phyloP scores from a whole-genome alignment of 2,113 vertebrate species.

The Herpetotheres cachinnans region DNA sequence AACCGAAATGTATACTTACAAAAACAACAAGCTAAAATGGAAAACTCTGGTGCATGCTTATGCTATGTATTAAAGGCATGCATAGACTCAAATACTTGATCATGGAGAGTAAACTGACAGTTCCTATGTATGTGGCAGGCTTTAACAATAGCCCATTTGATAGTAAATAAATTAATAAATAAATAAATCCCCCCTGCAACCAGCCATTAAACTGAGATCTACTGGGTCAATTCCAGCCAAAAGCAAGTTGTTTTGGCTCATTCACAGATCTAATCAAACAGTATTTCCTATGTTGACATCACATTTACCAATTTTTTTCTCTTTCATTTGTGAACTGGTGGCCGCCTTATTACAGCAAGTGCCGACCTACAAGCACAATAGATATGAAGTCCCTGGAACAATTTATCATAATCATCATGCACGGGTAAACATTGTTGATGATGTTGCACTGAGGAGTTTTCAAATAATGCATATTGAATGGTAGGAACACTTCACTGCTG shows the following conservation, averaged over 20 bases:
- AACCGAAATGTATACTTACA: neutral
- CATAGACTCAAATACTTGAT: neutral
- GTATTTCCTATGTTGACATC: neutral
- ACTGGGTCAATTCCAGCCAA: neutral
- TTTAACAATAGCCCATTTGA: neutral
- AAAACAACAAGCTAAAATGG: neutral
- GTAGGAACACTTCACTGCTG: neutral
- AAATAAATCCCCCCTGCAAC: neutral
- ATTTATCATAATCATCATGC: conserved; percentile 22
- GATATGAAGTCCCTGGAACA: neutral
- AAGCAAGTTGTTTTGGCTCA: neutral
- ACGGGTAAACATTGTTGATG: conserved; percentile 5
- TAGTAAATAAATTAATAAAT: neutral
- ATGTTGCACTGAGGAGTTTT: neutral
- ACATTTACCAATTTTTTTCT: neutral
- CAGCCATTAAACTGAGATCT: neutral
- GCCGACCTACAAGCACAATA: neutral
- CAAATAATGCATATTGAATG: neutral
- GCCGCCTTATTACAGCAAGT: neutral
- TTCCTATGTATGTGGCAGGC: neutral
- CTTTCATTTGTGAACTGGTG: neutral
- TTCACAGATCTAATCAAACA: neutral
- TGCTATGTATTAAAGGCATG: neutral
- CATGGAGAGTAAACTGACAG: neutral
- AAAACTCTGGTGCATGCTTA: neutral